Percentiles rank a stretch among this genome's conserved stretches.
These are phyloP conservation scores for Eupleurogrammus muticus DNA, from an alignment of 2,797 vertebrate genomes.

Conservation along the genomic window DNA sequence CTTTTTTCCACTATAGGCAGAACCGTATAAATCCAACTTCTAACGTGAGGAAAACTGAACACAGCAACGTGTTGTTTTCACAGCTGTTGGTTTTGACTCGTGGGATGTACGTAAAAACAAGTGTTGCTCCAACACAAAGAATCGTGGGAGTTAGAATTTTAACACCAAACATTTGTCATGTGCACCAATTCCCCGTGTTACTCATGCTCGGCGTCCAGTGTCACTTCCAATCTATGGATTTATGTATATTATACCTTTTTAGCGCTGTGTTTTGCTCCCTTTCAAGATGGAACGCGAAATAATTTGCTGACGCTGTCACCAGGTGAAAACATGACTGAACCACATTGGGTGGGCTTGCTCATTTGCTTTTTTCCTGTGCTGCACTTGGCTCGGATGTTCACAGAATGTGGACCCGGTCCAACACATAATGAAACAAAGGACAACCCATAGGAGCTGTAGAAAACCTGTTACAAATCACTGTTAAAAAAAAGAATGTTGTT, in stretches of 20 bases:
- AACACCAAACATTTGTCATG: conserved; percentile 9
- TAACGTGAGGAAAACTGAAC: conserved; percentile 15
- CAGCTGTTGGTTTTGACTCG: conserved; percentile 27
- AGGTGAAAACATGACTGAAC: not conserved
- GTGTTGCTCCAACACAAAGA: conserved; percentile 10
- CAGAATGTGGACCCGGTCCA: no score
- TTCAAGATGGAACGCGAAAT: no score
- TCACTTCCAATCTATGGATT: not conserved
- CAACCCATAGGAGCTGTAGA: no score
- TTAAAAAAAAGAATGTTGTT: no score
- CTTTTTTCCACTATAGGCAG: not conserved
- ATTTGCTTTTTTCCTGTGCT: not conserved
- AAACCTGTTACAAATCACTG: no score
- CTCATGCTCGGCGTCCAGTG: not conserved
- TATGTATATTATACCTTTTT: not conserved
- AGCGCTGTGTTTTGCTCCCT: not conserved
- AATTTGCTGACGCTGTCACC: no score
- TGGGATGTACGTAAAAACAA: not conserved
- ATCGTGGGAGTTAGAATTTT: not conserved
- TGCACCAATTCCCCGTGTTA: not conserved
- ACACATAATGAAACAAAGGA: no score
- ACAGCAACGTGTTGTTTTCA: conserved; percentile 21
- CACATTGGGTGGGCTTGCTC: not conserved
- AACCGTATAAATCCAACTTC: not conserved
- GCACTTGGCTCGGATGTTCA: not conserved